Evolutionary conservation across 2,113 vertebrate species (phyloP).

Genomic region (Lophochroa leadbeateri): DNA sequence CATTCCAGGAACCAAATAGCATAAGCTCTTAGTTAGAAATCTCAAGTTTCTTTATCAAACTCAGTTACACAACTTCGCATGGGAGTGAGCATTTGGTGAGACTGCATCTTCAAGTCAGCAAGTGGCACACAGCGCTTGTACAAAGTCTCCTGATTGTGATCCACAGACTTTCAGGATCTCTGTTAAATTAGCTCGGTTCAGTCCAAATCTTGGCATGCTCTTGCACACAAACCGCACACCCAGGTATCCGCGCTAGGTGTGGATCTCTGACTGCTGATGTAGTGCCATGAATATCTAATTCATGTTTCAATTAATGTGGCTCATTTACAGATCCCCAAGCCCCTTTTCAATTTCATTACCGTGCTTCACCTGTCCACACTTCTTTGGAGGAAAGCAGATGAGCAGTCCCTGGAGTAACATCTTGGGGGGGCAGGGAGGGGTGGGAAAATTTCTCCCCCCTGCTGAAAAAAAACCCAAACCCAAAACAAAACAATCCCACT

Average conservation of each 20-base stretch:
- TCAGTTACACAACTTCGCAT: background rate
- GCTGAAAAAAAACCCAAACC: background rate
- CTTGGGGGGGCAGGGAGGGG: background rate
- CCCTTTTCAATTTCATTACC: background rate
- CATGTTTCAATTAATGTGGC: background rate
- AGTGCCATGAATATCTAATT: background rate
- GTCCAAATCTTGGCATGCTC: background rate
- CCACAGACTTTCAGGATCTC: background rate
- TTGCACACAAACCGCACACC: background rate
- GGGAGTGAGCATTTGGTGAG: background rate
- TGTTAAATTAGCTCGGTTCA: background rate
- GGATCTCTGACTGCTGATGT: background rate
- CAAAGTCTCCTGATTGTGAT: background rate
- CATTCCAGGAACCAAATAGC: background rate
- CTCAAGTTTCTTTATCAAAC: background rate
- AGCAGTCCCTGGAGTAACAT: background rate
- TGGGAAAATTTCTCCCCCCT: background rate
- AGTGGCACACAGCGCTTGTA: rapidly evolving
- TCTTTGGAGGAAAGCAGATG: background rate
- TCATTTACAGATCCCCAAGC: background rate
- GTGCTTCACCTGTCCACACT: background rate
- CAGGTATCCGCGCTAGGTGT: background rate
- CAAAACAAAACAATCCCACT: background rate
- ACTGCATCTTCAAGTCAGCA: background rate
- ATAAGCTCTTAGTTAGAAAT: background rate